A percentile compares a stretch with the other conserved stretches of the same genome.
Conservation (phyloP, 1,140 invertebrate genomes). For the Anastrepha obliqua region DNA sequence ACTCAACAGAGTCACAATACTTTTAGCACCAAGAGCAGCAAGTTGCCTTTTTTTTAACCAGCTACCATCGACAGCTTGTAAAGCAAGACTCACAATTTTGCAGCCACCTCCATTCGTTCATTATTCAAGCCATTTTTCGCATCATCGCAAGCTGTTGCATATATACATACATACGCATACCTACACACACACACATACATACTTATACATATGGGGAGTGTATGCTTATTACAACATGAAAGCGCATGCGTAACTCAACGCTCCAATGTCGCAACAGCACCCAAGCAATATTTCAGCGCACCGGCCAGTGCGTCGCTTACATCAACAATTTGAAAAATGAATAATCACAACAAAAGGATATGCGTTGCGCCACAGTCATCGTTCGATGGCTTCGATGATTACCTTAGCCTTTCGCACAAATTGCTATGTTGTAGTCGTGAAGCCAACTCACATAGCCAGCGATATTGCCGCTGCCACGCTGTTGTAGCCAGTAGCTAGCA, state of each 20-base stretch:
- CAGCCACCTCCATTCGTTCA: no score
- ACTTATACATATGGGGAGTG: no score
- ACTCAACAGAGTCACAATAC: no score
- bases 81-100: no score
- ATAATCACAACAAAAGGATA: slow-evolving; percentile 47
- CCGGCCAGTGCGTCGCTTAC: neutral
- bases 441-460: neutral
- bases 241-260: neutral
- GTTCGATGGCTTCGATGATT: neutral
- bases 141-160: no score
- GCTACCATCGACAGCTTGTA: no score
- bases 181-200: no score
- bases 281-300: neutral
- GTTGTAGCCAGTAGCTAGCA: slow-evolving; percentile 28
- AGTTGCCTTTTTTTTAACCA: no score
- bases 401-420: slow-evolving; percentile 14
- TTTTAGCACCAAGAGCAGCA: no score
- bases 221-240: neutral
- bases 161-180: no score
- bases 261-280: neutral
- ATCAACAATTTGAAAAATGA: slow-evolving; percentile 4
- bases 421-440: neutral
- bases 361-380: neutral
- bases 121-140: no score
- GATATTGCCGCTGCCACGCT: neutral